phyloP scores from a whole-genome alignment of 1,140 invertebrate genomes.

The Neodiprion virginianus region DNA sequence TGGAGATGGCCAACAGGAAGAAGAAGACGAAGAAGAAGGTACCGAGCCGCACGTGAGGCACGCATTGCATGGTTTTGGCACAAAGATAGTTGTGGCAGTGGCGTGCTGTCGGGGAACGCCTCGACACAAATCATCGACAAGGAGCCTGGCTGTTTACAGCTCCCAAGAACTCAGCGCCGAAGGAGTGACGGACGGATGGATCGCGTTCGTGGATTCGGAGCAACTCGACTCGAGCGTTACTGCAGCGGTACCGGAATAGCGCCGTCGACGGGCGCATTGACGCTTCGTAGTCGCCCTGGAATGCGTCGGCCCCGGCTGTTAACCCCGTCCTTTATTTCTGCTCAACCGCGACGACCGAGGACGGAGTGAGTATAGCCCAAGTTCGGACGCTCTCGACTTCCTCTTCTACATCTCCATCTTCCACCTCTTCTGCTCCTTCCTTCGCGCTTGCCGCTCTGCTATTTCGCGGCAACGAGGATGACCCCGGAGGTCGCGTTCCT shows the following conservation, averaged over 20 bases:
- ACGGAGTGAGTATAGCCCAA: not conserved
- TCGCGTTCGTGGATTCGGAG: not conserved
- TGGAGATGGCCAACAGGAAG: too few species aligned
- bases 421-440: not conserved
- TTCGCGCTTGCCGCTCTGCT: not conserved
- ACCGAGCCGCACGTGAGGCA: too few species aligned
- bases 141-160: not conserved
- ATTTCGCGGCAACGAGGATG: not conserved
- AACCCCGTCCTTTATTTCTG: constrained; percentile 7
- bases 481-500: not conserved
- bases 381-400: not conserved
- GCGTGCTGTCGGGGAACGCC: not conserved
- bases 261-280: constrained; percentile 6
- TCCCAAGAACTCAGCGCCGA: not conserved
- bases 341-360: not conserved
- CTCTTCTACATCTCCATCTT: not conserved
- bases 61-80: not conserved
- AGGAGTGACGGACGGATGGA: not conserved
- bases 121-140: constrained; percentile 2
- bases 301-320: constrained; percentile 3
- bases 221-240: not conserved
- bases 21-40: too few species aligned
- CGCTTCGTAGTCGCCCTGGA: not conserved
- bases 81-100: not conserved
- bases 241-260: not conserved